Conservation (phyloP, 2,113 vertebrate genomes). For the Burhinus bistriatus region DNA sequence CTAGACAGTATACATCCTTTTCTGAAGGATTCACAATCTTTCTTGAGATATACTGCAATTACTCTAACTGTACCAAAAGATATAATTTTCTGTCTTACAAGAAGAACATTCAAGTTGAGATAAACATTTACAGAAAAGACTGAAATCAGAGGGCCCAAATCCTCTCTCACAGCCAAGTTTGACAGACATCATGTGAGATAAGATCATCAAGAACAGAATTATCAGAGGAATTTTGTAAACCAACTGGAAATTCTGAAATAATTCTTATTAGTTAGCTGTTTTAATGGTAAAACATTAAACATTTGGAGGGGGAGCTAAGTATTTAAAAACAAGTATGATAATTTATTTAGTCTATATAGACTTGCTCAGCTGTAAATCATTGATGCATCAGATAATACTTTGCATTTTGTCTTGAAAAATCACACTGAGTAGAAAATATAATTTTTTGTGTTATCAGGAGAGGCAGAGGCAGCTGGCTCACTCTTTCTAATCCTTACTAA, state of each 20-base stretch:
- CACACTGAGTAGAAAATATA: not conserved
- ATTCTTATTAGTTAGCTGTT: not conserved
- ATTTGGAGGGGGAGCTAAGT: not conserved
- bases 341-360: slow-evolving; percentile 9
- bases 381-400: not conserved
- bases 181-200: not conserved
- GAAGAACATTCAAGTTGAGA: not conserved
- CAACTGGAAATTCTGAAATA: not conserved
- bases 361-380: slow-evolving; percentile 18
- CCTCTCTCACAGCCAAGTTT: not conserved
- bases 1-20: not conserved
- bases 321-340: not conserved
- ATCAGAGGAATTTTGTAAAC: not conserved
- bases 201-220: not conserved
- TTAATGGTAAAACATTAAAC: not conserved
- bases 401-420: not conserved
- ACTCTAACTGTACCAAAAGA: not conserved
- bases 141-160: not conserved
- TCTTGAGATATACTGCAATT: not conserved
- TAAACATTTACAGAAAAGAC: not conserved
- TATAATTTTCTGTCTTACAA: not conserved
- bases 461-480: not conserved
- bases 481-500: not conserved
- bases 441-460: not conserved
- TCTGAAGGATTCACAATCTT: not conserved